Conservation (phyloP, 2,113 vertebrate species). For the Pteropus alecto region DNA sequence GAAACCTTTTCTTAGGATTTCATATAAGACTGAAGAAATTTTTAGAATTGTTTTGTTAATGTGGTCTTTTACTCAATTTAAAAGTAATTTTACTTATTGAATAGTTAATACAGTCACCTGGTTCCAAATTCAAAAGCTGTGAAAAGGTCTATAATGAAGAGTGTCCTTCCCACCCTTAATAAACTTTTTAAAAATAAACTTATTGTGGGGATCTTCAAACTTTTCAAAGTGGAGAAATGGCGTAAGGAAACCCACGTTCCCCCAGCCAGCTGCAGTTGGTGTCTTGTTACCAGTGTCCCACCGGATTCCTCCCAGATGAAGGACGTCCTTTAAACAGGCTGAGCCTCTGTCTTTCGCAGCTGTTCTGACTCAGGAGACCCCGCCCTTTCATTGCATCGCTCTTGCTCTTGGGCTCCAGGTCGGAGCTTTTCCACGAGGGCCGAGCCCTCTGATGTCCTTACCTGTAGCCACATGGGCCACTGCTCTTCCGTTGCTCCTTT, state of each 20-base stretch:
- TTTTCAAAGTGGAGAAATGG: background rate
- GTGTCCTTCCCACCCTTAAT: background rate
- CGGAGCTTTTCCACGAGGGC: background rate
- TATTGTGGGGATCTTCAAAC: background rate
- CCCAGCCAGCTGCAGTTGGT: background rate
- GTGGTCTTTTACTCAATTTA: background rate
- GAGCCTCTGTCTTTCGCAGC: background rate
- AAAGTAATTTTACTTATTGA: background rate
- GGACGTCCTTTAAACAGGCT: background rate
- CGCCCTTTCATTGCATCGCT: background rate
- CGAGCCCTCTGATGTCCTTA: background rate
- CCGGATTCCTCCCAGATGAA: background rate
- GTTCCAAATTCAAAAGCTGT: background rate
- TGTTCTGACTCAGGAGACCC: background rate
- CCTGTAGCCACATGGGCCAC: background rate
- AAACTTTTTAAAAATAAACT: background rate
- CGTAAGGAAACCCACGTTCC: background rate
- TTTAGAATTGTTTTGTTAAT: conserved; percentile 15
- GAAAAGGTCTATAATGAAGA: background rate
- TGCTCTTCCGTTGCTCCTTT: background rate
- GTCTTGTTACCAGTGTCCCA: background rate
- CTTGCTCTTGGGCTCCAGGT: background rate
- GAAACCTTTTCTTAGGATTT: background rate
- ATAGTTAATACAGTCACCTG: background rate
- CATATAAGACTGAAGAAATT: background rate